Evolutionary conservation across 2,797 vertebrate species (phyloP), one percentile per base, ranked within the genome.

Genomic region (Sciurus carolinensis): DNA sequence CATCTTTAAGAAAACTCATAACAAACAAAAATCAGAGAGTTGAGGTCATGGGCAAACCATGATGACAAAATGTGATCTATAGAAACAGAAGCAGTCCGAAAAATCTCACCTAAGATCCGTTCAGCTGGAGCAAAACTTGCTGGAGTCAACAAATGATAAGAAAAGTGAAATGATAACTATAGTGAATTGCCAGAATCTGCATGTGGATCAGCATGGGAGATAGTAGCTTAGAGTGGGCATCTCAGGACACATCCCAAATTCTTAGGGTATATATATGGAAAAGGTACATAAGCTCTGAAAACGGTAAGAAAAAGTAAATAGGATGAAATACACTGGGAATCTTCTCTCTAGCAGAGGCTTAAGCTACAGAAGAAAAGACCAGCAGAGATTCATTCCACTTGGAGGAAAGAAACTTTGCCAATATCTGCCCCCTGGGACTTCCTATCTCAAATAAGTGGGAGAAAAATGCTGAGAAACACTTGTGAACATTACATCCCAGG

Each of bases 381-480:
- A 66, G 22, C 76, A 62, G 69, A 90, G 28, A 64, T 91, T 81
- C 52, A 39, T 67, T 13, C 42, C 20, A 59, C 33, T 64, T 75
- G 10, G 66, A 79, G 9, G 47, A 90, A 87, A 15, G 44, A 17
- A 17, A 33, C 11, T 50, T 92, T 92, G 93, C 47, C 24, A 62
- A 24, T 64, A 69, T 94, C 15, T 69, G 30, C 1, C 30, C 39
- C 44, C 7, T 77, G 44, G 50, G 72, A 18, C 30, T 42, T 87
- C 33, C 69, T 93, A 5, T 92, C 26, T 96, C 72, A 81, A 75
- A 33, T 91, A 69, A 64, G 50, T 44, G 79, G 57, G 64, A 94
- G 54, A 93, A 83, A 88, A 86, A 77, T 79, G 28, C 57, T 75
- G 26, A 79, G 69, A 95, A 90, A 75, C 44, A 87, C n/a, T 71